Evolutionary conservation across 2,797 vertebrate genomes (phyloP), one percentile per base, ranked within the genome.

Genomic region (Linurgus olivaceus): DNA sequence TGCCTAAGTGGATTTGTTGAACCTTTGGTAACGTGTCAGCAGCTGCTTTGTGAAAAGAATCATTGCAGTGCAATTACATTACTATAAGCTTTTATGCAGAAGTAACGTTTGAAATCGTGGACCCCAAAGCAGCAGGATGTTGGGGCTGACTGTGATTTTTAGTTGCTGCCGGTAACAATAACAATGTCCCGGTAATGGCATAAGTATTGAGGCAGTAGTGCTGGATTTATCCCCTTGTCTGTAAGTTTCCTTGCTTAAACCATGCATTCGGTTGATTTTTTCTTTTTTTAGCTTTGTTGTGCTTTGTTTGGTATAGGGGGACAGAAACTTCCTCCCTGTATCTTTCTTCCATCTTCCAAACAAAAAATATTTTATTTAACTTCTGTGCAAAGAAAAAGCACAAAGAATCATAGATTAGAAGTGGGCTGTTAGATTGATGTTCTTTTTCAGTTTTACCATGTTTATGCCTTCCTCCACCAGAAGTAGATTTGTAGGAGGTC

Each of bases 1-100:
- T 68, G 17, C 47, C 68, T 31, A 1, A 9, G 26, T 35, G 40
- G 42, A 13, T 31, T 91, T 82, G 13, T 35, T 65, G 14, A 78
- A 23, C 44, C n/a, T 40, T 38, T 3, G 25, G 2, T 47, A 38
- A 9, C 1, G 3, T 47, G 29, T 40, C 29, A 40, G n/a, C 35
- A 63, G 6, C 42, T 28, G 88, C 54, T 45, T 17, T 40, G 31
- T 35, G 10, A 2, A 37, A 68, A 15, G 17, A 40, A 55, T 62
- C 29, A 3, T 26, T 87, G 31, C 20, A 1, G 5, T 35, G 59
- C 37, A 55, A 29, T 76, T n/a, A 5, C 10, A 7, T 23, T 42
- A 4, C 11, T n/a, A 0, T 2, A 29, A 7, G 6, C 19, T 62
- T 51, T 24, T 10, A 4, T 33, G 28, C 14, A 11, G 23, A 47